phyloP scores from a whole-genome alignment of 1,140 invertebrate species.

The Coptotermes formosanus region DNA sequence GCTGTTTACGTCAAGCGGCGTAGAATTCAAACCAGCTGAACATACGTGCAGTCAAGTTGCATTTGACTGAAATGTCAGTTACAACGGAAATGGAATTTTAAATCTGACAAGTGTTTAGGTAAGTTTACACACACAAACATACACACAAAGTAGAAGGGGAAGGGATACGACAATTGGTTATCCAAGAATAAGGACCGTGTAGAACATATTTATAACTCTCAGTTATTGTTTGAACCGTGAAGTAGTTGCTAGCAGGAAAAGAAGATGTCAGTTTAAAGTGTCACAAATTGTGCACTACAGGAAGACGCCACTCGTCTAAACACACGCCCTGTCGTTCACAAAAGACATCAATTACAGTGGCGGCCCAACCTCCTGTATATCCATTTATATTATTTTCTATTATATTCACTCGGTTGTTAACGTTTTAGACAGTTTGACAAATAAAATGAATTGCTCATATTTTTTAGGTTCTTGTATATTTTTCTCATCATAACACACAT shows the following conservation, averaged over 20 bases:
- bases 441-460: background rate
- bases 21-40: no score
- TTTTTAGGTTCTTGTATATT: background rate
- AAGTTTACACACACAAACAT: background rate
- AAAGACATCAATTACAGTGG: background rate
- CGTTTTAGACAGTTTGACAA: background rate
- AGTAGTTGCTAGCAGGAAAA: background rate
- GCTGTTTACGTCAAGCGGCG: no score
- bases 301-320: no score
- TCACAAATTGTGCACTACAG: background rate
- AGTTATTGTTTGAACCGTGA: background rate
- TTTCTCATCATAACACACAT: background rate
- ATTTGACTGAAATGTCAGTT: no score
- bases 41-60: no score
- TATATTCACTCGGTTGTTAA: constrained; percentile 9
- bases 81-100: background rate
- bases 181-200: background rate
- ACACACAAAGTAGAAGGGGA: background rate
- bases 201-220: background rate
- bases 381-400: background rate
- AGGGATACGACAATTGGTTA: background rate
- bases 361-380: background rate
- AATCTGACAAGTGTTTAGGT: background rate
- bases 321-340: background rate
- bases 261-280: background rate